phyloP scores from a whole-genome alignment of 2,888 invertebrate genomes.

The Mythimna albipuncta region DNA sequence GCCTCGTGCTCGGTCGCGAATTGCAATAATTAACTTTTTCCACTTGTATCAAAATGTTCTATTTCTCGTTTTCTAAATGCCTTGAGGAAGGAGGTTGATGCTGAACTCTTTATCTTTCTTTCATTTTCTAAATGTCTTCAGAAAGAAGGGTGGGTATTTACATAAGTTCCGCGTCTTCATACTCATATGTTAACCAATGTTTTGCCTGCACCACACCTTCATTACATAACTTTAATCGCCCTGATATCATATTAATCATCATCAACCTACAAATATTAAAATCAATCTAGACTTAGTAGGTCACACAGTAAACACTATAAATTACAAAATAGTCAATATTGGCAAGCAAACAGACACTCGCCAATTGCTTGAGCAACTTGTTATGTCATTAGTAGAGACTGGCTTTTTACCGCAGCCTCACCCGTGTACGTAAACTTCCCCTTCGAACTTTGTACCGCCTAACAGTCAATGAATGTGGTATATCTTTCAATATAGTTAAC shows the following conservation, averaged over 20 bases:
- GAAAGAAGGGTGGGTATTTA: neutral
- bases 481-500: too few relatives aligned
- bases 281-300: slow-evolving; percentile 34
- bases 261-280: slow-evolving; percentile 1
- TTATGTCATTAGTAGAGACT: slow-evolving; percentile 39
- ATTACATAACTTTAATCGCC: neutral
- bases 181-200: neutral
- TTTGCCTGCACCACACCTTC: neutral
- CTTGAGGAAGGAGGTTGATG: too few relatives aligned
- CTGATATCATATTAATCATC: neutral
- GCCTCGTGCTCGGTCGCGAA: too few relatives aligned
- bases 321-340: slow-evolving; percentile 40
- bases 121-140: neutral
- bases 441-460: too few relatives aligned
- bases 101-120: too few relatives aligned
- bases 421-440: too few relatives aligned
- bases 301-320: slow-evolving; percentile 20
- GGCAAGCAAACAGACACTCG: slow-evolving; percentile 5
- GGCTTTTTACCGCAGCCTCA: too few relatives aligned
- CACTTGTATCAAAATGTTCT: too few relatives aligned
- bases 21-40: too few relatives aligned
- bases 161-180: neutral
- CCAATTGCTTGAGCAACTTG: slow-evolving; percentile 21
- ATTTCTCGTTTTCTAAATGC: too few relatives aligned
- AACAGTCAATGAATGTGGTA: too few relatives aligned